Evolutionary conservation across 2,113 vertebrate species (phyloP), one percentile per base, ranked within the genome.

Genomic region (Mobula hypostoma): DNA sequence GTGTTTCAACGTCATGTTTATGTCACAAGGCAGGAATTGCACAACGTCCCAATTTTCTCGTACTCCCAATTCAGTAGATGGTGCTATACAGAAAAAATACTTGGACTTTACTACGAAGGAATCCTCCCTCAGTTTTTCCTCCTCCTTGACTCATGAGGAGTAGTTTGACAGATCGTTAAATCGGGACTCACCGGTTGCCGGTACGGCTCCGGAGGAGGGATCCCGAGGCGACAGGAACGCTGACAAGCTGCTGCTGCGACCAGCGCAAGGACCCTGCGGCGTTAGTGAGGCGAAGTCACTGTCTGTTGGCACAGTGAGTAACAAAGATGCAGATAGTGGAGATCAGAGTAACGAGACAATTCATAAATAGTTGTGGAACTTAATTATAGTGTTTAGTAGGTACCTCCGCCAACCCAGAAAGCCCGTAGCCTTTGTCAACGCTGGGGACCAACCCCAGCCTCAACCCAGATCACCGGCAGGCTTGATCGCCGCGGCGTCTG

Each of bases 1-100:
- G 82, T 7, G 82, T 9, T 83, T 19, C 48, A 12, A 56, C 82
- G 12, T 21, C 5, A 6, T 2, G 70, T 21, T 21, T 74, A 74
- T 74, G 17, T n/a, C 32, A 74, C 1, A 80, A 48, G 48, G 48
- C 48, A 48, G n/a, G 32, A 80, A 36, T 48, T 48, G 48, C 48
- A 48, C 48, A 48, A 48, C 48, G 48, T 48, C 48, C 36, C n/a
- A 15, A 5, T 0, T 36, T 19, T 40, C 19, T n/a, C 7, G 36
- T 14, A 74, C 91, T 93, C 68, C 91, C 32, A 24, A 36, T 56
- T 24, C 91, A 93, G 24, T 56, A 93, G 91, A 76, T 93, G 91
- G 91, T 27, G 91, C 91, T 93, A 27, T 56, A 8, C 27, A 48
- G 36, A 14, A 93, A 36, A 72, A 93, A 2, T 15, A 21, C 36